These are phyloP conservation scores for Colaptes auratus DNA, from an alignment of 2,113 vertebrate species.

Conservation along the genomic window DNA sequence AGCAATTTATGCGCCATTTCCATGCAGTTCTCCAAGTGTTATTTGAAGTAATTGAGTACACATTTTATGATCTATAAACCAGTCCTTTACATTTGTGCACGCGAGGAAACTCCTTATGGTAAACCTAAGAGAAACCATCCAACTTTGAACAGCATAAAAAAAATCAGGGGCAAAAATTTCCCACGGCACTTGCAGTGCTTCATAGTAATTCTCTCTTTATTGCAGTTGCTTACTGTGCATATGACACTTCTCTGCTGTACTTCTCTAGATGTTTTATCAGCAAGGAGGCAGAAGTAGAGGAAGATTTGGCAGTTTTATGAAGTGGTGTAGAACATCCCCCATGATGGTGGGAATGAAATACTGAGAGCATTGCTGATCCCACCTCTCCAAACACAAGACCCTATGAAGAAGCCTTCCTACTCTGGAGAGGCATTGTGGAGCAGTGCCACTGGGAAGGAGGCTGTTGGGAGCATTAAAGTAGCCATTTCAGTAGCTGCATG, in stretches of 20 bases:
- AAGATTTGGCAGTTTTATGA: not conserved
- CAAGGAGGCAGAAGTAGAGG: not conserved
- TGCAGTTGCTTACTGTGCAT: not conserved
- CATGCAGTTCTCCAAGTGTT: slow-evolving; percentile 76
- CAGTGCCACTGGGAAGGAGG: not conserved
- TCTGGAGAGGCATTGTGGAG: not conserved
- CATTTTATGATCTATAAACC: slow-evolving; percentile 78
- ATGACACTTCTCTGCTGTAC: slow-evolving; percentile 2
- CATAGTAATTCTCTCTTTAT: slow-evolving; percentile 38
- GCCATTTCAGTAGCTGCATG: not conserved
- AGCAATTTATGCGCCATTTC: slow-evolving; percentile 78
- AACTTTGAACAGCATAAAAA: slow-evolving; percentile 31
- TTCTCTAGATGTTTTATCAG: slow-evolving; percentile 22
- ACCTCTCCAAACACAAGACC: not conserved
- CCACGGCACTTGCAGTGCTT: slow-evolving; percentile 18
- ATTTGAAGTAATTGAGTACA: slow-evolving; percentile 78
- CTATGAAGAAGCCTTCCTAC: accelerated
- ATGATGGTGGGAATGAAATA: not conserved
- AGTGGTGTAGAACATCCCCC: not conserved
- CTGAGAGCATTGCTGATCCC: not conserved
- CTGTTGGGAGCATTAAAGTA: not conserved
- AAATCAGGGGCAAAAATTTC: slow-evolving; percentile 37
- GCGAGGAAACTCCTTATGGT: slow-evolving; percentile 52
- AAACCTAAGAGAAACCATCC: slow-evolving; percentile 37
- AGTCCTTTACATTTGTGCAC: slow-evolving; percentile 68